These are phyloP conservation scores for Madoqua kirkii DNA, from an alignment of 2,113 vertebrate species.

Conservation along the genomic window DNA sequence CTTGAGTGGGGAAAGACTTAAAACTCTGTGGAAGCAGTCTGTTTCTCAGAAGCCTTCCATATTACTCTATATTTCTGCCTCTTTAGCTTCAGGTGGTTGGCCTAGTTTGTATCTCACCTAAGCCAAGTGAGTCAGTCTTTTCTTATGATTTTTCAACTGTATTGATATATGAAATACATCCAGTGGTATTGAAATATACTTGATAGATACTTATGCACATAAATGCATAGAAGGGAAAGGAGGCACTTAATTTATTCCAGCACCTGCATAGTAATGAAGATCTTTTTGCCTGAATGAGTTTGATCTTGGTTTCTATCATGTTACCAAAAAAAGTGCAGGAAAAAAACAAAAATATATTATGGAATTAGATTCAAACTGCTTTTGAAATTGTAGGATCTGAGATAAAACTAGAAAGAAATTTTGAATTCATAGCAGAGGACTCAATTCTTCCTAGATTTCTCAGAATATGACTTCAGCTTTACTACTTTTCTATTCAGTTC, in stretches of 20 bases:
- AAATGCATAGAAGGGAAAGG: background rate
- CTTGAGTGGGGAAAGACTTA: background rate
- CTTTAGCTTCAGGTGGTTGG: background rate
- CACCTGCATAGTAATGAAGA: background rate
- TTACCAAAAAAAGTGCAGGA: background rate
- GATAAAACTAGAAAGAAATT: background rate
- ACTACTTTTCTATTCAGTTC: background rate
- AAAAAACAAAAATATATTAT: background rate
- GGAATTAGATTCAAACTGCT: background rate
- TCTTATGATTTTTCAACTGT: background rate
- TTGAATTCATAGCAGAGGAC: background rate
- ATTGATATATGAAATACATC: background rate
- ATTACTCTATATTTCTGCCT: background rate
- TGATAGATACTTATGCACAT: background rate
- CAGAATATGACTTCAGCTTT: background rate
- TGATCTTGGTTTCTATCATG: background rate
- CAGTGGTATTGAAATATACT: background rate
- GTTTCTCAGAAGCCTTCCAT: background rate
- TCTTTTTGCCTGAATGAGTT: background rate
- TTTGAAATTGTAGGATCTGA: background rate
- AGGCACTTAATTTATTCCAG: background rate
- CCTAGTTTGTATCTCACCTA: background rate
- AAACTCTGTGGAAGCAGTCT: background rate
- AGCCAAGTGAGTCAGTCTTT: background rate
- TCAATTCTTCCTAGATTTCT: background rate